Evolutionary conservation across 2,888 invertebrate genomes (phyloP), one percentile per base, ranked within the genome.

Genomic region (Apantesis nais): DNA sequence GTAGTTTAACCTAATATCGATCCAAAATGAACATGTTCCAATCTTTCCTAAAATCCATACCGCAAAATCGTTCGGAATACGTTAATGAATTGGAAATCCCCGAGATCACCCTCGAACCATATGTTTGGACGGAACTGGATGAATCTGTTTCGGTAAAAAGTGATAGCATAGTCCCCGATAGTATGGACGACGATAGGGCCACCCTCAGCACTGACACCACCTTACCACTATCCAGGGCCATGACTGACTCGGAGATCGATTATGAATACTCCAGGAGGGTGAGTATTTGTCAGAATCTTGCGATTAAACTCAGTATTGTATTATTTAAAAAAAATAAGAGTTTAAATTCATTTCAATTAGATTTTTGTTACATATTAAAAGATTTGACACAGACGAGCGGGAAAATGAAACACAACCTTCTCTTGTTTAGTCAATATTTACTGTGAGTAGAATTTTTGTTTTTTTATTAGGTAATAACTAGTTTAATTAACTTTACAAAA

Each of bases 241-340:
- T 95, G 90, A 94, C 94, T 0, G 94, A 93, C 58, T 93, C 94
- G 0, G 94, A 94, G 58, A 93, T 94, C 1, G 94, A 94, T 66
- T 94, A 93, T 74, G 88, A 81, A 2, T 79, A 86, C 70, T 90
- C 88, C 74, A 89, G 86, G 74, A 78, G 90, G 85, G 94, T 94
- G 70, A 88, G 90, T 81, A 0, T 29, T 58, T 14, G 29, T 16
- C 16, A 29, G 25, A 29, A 55, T 29, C 14, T 12, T 29, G 58
- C 7, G 29, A 58, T 5, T 14, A 29, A 16, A 52, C n/a, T 44
- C 16, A 41, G 41, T 41, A 0, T 41, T 4, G 41, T 14, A 14
- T 41, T 14, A 41, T 5, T 39, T 8, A 39, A 1, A 5, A n/a
- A n/a, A 39, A 39, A 8, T 11, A 39, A 39, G 1, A 39, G 1